phyloP scores from a whole-genome alignment of 1,140 invertebrate genomes.

The Cydia splendana region DNA sequence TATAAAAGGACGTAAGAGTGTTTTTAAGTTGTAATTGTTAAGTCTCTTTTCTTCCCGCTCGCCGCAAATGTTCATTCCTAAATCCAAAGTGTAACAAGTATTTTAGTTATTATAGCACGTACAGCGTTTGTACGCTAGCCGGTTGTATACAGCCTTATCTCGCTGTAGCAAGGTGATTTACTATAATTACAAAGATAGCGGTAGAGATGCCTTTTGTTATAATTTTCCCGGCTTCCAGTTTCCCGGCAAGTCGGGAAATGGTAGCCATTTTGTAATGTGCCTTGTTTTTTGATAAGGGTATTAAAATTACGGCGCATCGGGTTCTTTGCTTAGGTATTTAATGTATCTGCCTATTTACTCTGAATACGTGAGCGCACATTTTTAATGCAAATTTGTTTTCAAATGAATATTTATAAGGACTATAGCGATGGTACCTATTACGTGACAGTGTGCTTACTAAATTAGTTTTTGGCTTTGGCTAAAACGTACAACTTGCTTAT shows the following conservation, averaged over 20 bases:
- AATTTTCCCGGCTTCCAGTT: conserved; percentile 78
- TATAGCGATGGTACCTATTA: conserved; percentile 40
- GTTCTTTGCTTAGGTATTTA: conserved; percentile 63
- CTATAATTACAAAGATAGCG: conserved; percentile 81
- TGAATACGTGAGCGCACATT: conserved; percentile 68
- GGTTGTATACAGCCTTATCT: conserved; percentile 70
- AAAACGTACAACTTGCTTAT: neutral
- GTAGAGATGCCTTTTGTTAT: conserved; percentile 79
- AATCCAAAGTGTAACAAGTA: conserved; percentile 19
- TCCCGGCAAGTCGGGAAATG: conserved; percentile 75
- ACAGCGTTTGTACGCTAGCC: neutral
- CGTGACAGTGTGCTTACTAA: neutral
- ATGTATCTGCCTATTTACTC: conserved; percentile 52
- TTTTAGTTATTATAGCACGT: neutral
- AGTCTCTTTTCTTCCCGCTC: conserved; percentile 49
- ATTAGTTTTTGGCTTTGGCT: neutral
- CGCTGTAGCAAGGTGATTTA: conserved; percentile 80
- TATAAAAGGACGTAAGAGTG: conserved; percentile 60
- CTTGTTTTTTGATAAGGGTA: conserved; percentile 80
- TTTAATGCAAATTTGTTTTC: conserved; percentile 69
- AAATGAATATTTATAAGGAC: conserved; percentile 67
- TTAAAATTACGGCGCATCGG: conserved; percentile 74
- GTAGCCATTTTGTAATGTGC: conserved; percentile 76
- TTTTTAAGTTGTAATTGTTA: conserved; percentile 45
- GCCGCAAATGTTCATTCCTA: neutral